Base-by-base conservation (phyloP, 2,113 vertebrate species). In the Brachypodius melanocephalos region DNA sequence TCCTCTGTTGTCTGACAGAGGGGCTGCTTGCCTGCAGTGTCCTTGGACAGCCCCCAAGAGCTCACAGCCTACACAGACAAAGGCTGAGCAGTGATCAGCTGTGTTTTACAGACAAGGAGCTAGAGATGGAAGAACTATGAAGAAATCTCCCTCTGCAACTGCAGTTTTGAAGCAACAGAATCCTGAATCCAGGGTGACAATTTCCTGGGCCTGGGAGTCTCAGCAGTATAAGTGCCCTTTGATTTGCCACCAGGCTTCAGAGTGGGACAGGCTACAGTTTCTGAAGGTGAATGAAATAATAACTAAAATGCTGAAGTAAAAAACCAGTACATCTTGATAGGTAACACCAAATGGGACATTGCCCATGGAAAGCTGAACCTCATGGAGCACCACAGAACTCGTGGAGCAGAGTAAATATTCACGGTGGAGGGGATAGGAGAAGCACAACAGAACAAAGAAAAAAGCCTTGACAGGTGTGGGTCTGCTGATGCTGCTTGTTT, bases 11-110 rank as follows among this genome's bases (percentile, higher is more conserved):
- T 43, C 54, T 89, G 51, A 45, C 22, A 29, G 45, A 86, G 46
- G 59, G 79, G 49, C 54, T 93, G 72, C 79, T 83, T 1, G 14
- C 2, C 0, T 0, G 0, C 0, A 0, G 42, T 69, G 75, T 88
- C 86, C 91, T 92, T 83, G 86, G 59, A 62, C 38, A 90, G 36
- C 59, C 58, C 75, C 79, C 45, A 38, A 5, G 54, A 88, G 75
- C 49, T 79, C 71, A n/a, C 36, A 88, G 75, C 58, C 85, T 48
- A 19, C 72, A 36, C 5, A 88, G 58, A 84, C 38, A 34, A 88
- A 90, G 73, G 45, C 78, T 85, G 71, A 3, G 6, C 49, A 76
- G 36, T 19, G 31, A 85, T 80, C 74, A 86, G 55, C 49, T 77
- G 72, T 2, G 2, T 62, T 69, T 42, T 38, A 77, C 51, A 74